Percentiles rank a stretch among this genome's conserved stretches.
These are phyloP conservation scores for Caenorhabditis sp. DNA, from an alignment of 2,888 invertebrate species.

Conservation along the genomic window DNA sequence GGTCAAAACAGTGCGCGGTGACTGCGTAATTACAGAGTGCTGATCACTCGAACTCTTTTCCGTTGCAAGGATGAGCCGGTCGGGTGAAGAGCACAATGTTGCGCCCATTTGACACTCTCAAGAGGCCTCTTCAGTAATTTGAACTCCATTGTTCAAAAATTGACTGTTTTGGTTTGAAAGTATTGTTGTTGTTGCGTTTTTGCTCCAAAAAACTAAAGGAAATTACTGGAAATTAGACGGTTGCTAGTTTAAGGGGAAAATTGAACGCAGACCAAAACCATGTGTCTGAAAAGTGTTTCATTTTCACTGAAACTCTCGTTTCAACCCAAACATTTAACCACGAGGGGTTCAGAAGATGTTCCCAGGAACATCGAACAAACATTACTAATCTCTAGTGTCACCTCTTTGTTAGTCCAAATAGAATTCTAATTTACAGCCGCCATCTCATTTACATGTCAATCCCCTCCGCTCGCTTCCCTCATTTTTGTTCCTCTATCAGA, in stretches of 20 bases:
- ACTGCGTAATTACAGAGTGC: conserved; percentile 56
- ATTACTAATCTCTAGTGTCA: conserved; percentile 42
- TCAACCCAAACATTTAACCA: background rate
- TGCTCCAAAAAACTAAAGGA: too few species aligned
- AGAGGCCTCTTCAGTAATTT: conserved; percentile 34
- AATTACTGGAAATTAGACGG: background rate
- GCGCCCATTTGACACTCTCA: conserved; percentile 36
- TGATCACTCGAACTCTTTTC: conserved; percentile 57
- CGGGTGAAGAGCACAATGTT: conserved; percentile 38
- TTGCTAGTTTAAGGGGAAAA: background rate
- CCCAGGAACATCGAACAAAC: conserved; percentile 39
- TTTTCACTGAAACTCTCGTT: too few species aligned
- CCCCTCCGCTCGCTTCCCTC: conserved; percentile 1
- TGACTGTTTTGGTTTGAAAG: conserved; percentile 16
- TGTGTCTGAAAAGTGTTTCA: background rate
- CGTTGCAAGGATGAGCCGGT: conserved; percentile 25
- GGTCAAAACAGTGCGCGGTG: conserved; percentile 45
- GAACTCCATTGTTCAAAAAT: conserved; percentile 21
- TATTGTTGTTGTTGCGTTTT: background rate
- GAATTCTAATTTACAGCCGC: conserved; percentile 52
- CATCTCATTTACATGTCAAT: conserved; percentile 57
- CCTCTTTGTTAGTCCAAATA: conserved; percentile 48
- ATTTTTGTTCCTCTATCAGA: conserved; percentile 11
- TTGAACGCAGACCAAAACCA: background rate
- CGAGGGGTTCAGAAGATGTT: background rate